These are phyloP conservation scores for Sisyra nigra DNA, from an alignment of 2,888 invertebrate species.

Conservation along the genomic window DNA sequence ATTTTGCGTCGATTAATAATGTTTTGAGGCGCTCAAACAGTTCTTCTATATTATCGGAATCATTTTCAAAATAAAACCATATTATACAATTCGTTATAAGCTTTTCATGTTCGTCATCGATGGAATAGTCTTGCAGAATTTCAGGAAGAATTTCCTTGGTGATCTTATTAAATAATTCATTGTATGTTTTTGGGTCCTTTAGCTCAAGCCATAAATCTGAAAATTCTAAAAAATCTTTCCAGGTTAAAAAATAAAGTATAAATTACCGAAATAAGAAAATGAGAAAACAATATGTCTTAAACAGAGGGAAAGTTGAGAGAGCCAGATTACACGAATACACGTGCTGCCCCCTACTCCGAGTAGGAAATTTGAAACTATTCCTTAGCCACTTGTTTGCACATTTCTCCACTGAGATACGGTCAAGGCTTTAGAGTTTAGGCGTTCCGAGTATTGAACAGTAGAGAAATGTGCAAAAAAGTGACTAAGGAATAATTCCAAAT, in stretches of 20 bases:
- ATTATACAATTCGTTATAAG: slow-evolving; percentile 29
- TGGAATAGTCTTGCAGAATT: slow-evolving; percentile 30
- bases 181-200: slow-evolving; percentile 33
- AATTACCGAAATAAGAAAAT: too few species aligned
- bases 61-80: slow-evolving; percentile 36
- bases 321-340: too few species aligned
- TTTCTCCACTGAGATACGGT: too few species aligned
- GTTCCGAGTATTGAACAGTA: too few species aligned
- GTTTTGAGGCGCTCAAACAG: slow-evolving; percentile 31
- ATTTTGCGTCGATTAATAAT: slow-evolving; percentile 39
- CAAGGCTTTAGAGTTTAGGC: too few species aligned
- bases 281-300: too few species aligned
- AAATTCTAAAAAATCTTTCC: slow-evolving; percentile 15
- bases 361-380: too few species aligned
- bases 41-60: slow-evolving; percentile 23
- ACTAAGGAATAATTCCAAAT: too few species aligned
- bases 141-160: slow-evolving; percentile 40
- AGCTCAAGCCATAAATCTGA: slow-evolving; percentile 42
- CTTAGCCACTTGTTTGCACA: too few species aligned
- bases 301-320: too few species aligned
- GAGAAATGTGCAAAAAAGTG: too few species aligned
- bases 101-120: slow-evolving; percentile 18
- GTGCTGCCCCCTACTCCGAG: too few species aligned
- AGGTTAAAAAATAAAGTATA: not conserved
- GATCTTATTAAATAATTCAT: slow-evolving; percentile 35